phyloP scores from a whole-genome alignment of 2,797 vertebrate species.

The Spea hammondii region DNA sequence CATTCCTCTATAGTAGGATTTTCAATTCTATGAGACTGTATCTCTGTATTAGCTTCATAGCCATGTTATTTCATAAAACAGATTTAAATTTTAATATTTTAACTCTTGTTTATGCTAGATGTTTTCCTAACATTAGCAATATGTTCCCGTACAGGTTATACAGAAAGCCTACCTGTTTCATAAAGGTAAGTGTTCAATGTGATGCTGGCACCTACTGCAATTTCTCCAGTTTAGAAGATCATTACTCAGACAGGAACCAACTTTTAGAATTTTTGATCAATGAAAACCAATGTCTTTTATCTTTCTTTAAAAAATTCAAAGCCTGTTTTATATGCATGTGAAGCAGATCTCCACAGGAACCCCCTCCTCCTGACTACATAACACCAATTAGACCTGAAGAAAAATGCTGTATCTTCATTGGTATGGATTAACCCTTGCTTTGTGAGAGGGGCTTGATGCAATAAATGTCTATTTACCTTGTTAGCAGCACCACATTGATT shows the following conservation, averaged over 20 bases:
- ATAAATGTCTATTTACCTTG: no score
- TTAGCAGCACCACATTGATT: no score
- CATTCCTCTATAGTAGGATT: no score
- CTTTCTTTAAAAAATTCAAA: constrained; percentile 39
- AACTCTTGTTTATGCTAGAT: no score
- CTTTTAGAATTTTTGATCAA: constrained; percentile 48
- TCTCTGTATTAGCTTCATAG: no score
- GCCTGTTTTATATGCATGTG: constrained; percentile 12
- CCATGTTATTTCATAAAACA: no score
- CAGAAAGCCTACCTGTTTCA: no score
- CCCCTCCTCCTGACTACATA: constrained; percentile 17
- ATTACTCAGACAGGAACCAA: constrained; percentile 34
- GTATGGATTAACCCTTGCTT: constrained; percentile 9
- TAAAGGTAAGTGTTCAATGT: background rate
- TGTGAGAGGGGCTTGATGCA: background rate
- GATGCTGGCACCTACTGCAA: constrained; percentile 4
- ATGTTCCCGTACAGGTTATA: no score
- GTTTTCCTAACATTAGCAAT: no score
- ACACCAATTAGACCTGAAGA: constrained; percentile 38
- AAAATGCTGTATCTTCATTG: constrained; percentile 3
- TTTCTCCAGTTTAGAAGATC: constrained; percentile 35
- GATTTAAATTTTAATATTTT: no score
- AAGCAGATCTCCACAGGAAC: constrained; percentile 21
- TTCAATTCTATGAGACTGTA: no score
- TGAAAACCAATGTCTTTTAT: constrained; percentile 36